Base-by-base conservation (phyloP, 2,888 invertebrate genomes). In the Callinectes sapidus region DNA sequence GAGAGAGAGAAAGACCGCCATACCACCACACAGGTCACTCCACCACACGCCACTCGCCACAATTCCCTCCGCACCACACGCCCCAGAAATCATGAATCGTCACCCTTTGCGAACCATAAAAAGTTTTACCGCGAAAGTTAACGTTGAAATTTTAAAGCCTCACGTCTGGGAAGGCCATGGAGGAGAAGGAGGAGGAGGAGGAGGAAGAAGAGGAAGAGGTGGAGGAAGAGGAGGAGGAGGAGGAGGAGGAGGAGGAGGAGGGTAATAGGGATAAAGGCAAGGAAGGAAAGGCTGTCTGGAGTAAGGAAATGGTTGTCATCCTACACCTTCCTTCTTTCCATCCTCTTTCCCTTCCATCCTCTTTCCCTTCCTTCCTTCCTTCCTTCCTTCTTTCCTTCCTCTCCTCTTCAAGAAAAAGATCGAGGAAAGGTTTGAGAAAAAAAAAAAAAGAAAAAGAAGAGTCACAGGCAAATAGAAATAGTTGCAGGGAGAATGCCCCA, bases 61-160 rank as follows among this genome's bases (percentile, higher is more conserved):
- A 32, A n/a, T 81, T 81, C 35, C 81, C 35, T 81, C 14, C 81
- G 35, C 81, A 28, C 32, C 81, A 81, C 81, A 81, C 81, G 81
- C 32, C 81, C 35, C 35, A 35, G 81, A 81, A 81, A 81, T 81
- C 81, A 81, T 81, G 81, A 35, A 81, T 81, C 81, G 81, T 81
- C 81, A 81, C 81, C 81, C 16, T 81, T 81, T 35, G 81, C 35
- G 81, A 32, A 81, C 81, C 81, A 32, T 81, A 81, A 81, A 48
- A 81, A 81, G 81, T 81, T 81, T 81, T 81, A 81, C 81, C 81
- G 16, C 81, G 81, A 81, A 81, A 81, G 81, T 81, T 81, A 81
- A 35, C 32, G 81, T 35, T n/a, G 32, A 71, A 81, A 81, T 81
- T 35, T 81, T 35, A 35, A 32, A 81, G 81, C 16, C 14, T 3